phyloP scores from a whole-genome alignment of 2,888 invertebrate species.

The Archips xylosteana region DNA sequence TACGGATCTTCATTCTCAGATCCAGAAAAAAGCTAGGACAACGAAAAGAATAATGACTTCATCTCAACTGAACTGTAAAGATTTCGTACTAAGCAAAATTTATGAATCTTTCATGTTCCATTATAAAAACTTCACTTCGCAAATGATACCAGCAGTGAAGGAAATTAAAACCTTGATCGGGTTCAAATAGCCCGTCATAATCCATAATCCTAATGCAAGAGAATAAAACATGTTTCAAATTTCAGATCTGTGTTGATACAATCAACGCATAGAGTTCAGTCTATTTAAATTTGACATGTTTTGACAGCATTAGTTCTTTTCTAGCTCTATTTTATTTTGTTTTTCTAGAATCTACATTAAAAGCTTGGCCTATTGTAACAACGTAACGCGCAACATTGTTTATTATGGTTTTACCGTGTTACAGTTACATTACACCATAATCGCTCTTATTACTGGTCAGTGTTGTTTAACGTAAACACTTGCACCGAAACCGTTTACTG shows the following conservation, averaged over 20 bases:
- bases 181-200: constrained; percentile 11
- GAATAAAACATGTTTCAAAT: neutral
- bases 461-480: constrained; percentile 35
- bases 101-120: constrained; percentile 26
- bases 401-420: constrained; percentile 6
- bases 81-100: constrained; percentile 9
- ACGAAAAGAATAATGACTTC: constrained; percentile 11
- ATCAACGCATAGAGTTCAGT: neutral
- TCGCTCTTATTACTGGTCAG: constrained; percentile 26
- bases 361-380: constrained; percentile 15
- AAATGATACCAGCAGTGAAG: constrained; percentile 10
- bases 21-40: neutral
- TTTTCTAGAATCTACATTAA: neutral
- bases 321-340: neutral
- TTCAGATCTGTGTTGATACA: neutral
- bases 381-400: constrained; percentile 14
- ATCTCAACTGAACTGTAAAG: constrained; percentile 7
- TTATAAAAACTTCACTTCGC: constrained; percentile 31
- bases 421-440: constrained; percentile 19
- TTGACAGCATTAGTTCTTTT: neutral
- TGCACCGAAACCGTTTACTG: constrained; percentile 16
- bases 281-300: neutral
- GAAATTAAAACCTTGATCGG: constrained; percentile 23
- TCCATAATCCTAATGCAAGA: neutral
- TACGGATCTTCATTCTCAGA: neutral